These are phyloP conservation scores for Gisinianus flammeolus DNA, from an alignment of 2,888 invertebrate genomes.

Conservation along the genomic window DNA sequence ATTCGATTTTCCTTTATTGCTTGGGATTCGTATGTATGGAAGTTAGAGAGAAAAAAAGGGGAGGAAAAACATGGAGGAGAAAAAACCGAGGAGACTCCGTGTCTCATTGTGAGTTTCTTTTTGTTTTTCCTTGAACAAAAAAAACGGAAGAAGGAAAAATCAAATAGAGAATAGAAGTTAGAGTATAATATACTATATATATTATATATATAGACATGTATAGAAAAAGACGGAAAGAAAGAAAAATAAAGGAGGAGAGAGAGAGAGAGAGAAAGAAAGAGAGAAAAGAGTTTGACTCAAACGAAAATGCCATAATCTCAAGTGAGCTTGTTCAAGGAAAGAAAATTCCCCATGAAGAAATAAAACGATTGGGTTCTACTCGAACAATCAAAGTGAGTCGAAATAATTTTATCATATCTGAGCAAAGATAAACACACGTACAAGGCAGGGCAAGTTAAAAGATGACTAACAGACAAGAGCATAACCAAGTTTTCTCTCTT, in stretches of 20 bases:
- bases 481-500: too few relatives aligned
- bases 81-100: too few relatives aligned
- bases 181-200: not conserved
- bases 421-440: not conserved
- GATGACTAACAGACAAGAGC: too few relatives aligned
- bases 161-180: not conserved
- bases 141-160: not conserved
- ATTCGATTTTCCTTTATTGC: too few relatives aligned
- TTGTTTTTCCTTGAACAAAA: too few relatives aligned
- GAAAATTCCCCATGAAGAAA: conserved; percentile 4
- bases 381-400: conserved; percentile 34
- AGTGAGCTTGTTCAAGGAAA: conserved; percentile 9
- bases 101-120: too few relatives aligned
- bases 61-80: too few relatives aligned
- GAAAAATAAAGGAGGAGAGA: not conserved
- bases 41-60: too few relatives aligned
- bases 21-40: too few relatives aligned
- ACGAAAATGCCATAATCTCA: conserved; percentile 10
- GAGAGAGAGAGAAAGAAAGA: not conserved
- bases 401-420: conserved; percentile 38
- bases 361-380: conserved; percentile 36
- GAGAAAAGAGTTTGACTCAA: not conserved
- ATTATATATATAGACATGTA: not conserved
- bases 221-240: not conserved
- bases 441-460: too few relatives aligned